Conservation (phyloP, 2,888 invertebrate genomes). For the Dioctria linearis region DNA sequence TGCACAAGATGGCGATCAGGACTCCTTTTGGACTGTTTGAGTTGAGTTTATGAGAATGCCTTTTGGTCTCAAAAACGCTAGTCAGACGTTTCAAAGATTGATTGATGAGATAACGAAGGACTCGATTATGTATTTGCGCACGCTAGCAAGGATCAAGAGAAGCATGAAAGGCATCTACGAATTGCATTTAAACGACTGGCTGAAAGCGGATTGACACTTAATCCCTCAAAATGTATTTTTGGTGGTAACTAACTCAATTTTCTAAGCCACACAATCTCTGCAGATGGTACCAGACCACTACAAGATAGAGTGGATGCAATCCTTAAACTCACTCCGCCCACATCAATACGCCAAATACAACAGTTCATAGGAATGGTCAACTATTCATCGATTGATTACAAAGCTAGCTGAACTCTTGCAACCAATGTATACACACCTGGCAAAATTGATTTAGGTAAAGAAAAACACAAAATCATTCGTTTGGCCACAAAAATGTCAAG, state of each 20-base stretch:
- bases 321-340: slow-evolving; percentile 50
- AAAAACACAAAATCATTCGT: neutral
- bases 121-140: slow-evolving; percentile 58
- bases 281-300: slow-evolving; percentile 57
- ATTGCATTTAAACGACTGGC: slow-evolving; percentile 58
- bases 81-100: slow-evolving; percentile 8
- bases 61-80: slow-evolving; percentile 47
- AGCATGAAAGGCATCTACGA: slow-evolving; percentile 58
- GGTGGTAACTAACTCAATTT: slow-evolving; percentile 56
- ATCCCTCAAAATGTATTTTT: slow-evolving; percentile 60
- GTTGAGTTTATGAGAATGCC: slow-evolving; percentile 57
- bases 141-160: slow-evolving; percentile 57
- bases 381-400: slow-evolving; percentile 55
- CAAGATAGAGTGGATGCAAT: slow-evolving; percentile 59
- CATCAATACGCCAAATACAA: slow-evolving; percentile 54
- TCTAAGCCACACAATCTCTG: slow-evolving; percentile 58
- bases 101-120: slow-evolving; percentile 55
- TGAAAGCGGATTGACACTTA: too few relatives aligned
- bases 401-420: slow-evolving; percentile 53
- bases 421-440: slow-evolving; percentile 54
- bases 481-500: slow-evolving; percentile 1
- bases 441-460: neutral
- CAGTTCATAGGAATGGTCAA: slow-evolving; percentile 56
- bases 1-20: too few relatives aligned
- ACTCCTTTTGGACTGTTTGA: too few relatives aligned